Conservation (phyloP, 2,797 vertebrate species). For the Cyprinella venusta region DNA sequence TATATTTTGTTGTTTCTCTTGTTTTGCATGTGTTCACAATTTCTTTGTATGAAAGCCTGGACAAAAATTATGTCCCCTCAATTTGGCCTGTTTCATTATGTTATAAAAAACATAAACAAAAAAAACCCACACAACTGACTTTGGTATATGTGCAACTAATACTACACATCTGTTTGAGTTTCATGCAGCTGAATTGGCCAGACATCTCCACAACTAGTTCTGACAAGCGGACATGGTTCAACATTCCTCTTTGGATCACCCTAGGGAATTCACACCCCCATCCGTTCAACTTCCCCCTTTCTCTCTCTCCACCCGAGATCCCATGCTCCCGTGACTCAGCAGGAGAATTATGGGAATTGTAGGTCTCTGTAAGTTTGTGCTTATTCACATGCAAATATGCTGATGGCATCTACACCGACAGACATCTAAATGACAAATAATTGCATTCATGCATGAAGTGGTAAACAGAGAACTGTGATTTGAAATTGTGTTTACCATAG, state of each 20-base stretch:
- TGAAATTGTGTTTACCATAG: constrained; percentile 79
- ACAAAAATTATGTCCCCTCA: neutral
- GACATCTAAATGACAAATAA: neutral
- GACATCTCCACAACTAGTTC: constrained; percentile 41
- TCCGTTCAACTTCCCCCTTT: neutral
- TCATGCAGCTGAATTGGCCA: neutral
- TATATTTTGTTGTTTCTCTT: neutral
- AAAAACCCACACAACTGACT: neutral
- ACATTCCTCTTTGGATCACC: constrained; percentile 49
- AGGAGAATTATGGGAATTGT: constrained; percentile 31
- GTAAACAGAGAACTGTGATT: neutral
- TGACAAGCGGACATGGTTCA: constrained; percentile 46
- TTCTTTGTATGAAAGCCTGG: neutral
- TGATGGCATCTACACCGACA: neutral
- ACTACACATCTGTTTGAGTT: neutral
- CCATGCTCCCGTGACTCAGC: constrained; percentile 26
- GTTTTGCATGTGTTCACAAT: neutral
- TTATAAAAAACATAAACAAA: neutral
- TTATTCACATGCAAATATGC: constrained; percentile 10
- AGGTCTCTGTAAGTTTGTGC: neutral
- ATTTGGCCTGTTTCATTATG: neutral
- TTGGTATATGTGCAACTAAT: neutral
- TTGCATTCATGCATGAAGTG: neutral
- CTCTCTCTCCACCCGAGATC: neutral
- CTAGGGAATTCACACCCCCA: constrained; percentile 37